Conservation (phyloP, 2,888 invertebrate genomes). For the Thymelicus lineola region DNA sequence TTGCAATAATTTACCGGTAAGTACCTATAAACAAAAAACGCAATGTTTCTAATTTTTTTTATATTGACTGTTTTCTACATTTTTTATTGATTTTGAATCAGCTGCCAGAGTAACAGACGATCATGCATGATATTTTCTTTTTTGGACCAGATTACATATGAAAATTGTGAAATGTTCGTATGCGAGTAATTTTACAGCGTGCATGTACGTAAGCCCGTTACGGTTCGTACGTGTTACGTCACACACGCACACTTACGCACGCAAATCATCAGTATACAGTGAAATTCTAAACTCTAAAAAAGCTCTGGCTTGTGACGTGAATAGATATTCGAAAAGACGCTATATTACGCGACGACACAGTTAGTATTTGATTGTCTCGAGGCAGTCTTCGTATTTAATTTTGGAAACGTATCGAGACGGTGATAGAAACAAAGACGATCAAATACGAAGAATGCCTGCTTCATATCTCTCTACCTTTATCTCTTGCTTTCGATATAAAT, state of each 20-base stretch:
- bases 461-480: too few species aligned
- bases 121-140: too few species aligned
- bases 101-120: too few species aligned
- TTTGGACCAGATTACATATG: neutral
- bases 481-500: too few species aligned
- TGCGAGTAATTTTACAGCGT: constrained; percentile 31
- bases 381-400: neutral
- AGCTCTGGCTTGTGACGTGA: constrained; percentile 20
- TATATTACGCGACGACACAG: constrained; percentile 15
- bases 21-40: too few species aligned
- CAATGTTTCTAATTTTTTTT: too few species aligned
- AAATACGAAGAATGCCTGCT: too few species aligned
- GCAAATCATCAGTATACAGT: constrained; percentile 5
- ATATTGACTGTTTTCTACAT: too few species aligned
- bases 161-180: neutral
- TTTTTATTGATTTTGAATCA: too few species aligned
- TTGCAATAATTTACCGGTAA: too few species aligned
- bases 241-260: neutral
- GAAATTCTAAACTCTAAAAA: constrained; percentile 7
- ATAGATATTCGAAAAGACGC: constrained; percentile 10
- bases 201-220: constrained; percentile 1
- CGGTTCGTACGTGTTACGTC: constrained; percentile 3
- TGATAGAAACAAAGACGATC: too few species aligned
- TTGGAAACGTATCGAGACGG: too few species aligned
- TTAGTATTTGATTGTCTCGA: neutral